These are phyloP conservation scores for Yponomeuta cagnagella DNA, from an alignment of 2,888 invertebrate genomes.

Conservation along the genomic window DNA sequence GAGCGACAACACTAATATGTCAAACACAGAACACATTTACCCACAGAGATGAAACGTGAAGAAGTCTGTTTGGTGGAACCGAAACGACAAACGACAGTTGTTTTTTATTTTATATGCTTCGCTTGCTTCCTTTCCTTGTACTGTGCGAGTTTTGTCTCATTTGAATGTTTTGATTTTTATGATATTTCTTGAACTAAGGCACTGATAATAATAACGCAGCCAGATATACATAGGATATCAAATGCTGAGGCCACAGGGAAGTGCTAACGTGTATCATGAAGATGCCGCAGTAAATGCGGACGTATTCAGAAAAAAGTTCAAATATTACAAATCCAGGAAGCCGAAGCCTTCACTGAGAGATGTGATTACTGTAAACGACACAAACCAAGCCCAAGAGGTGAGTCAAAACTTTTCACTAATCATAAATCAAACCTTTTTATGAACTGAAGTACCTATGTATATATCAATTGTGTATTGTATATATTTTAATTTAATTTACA, in stretches of 20 bases:
- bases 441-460: neutral
- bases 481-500: neutral
- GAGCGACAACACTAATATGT: too few relatives aligned
- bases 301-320: slow-evolving; percentile 82
- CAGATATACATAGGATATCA: neutral
- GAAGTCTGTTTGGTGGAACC: too few relatives aligned
- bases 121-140: too few relatives aligned
- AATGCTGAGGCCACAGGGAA: neutral
- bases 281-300: slow-evolving; percentile 23
- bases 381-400: neutral
- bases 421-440: neutral
- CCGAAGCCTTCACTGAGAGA: slow-evolving; percentile 78
- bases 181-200: too few relatives aligned
- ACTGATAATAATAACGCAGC: neutral
- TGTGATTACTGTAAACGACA: slow-evolving; percentile 68
- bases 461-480: neutral
- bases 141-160: too few relatives aligned
- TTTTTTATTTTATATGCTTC: too few relatives aligned
- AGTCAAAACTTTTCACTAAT: neutral
- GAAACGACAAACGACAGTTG: too few relatives aligned
- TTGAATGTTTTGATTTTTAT: too few relatives aligned
- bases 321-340: slow-evolving; percentile 85
- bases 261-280: neutral
- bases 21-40: too few relatives aligned
- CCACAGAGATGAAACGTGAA: too few relatives aligned